Percentiles rank a stretch among this genome's conserved stretches.
Evolutionary conservation across 2,113 vertebrate genomes (phyloP).

Genomic region (Albula goreensis): DNA sequence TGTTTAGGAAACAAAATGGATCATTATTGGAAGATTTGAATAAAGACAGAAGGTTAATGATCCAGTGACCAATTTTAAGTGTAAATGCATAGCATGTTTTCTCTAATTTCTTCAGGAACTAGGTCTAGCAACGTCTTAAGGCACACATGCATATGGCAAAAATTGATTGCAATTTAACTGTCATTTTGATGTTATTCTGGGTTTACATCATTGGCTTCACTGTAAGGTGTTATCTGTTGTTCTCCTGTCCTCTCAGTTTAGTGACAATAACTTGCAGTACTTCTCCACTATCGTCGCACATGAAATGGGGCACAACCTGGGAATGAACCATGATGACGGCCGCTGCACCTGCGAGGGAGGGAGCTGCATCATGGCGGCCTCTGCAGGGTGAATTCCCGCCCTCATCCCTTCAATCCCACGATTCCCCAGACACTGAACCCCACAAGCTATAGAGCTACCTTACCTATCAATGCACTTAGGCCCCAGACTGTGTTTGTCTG

Average conservation of each 20-base stretch:
- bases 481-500: neutral
- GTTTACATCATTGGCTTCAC: neutral
- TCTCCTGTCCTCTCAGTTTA: conserved; percentile 60
- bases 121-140: too few species aligned
- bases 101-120: too few species aligned
- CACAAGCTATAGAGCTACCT: neutral
- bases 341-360: conserved; percentile 50
- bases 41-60: neutral
- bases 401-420: neutral
- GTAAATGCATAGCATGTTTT: neutral
- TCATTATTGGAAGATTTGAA: neutral
- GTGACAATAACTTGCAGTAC: conserved; percentile 24
- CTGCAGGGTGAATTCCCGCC: conserved; percentile 62
- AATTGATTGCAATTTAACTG: too few species aligned
- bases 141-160: too few species aligned
- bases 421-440: neutral
- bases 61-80: neutral
- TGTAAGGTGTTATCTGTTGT: neutral
- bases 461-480: neutral
- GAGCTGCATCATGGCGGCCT: conserved; percentile 73
- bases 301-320: conserved; percentile 86
- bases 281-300: conserved; percentile 79
- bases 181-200: too few species aligned
- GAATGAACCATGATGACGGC: conserved; percentile 75
- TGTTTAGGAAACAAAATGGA: too few species aligned